These are phyloP conservation scores for Dicycla oo DNA, from an alignment of 2,888 invertebrate genomes.

Conservation along the genomic window DNA sequence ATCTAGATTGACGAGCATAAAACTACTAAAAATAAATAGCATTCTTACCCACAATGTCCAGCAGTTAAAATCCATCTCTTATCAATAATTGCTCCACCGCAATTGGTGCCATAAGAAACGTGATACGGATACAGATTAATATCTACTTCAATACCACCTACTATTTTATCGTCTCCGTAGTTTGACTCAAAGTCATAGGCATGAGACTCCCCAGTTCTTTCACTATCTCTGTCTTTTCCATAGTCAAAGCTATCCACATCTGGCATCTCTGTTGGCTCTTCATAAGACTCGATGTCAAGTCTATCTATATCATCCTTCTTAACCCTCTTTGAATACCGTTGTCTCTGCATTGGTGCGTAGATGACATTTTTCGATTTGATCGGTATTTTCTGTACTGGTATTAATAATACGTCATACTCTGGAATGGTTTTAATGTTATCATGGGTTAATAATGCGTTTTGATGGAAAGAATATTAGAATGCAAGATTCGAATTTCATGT, in stretches of 20 bases:
- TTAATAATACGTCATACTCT: slow-evolving; percentile 81
- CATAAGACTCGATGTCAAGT: slow-evolving; percentile 80
- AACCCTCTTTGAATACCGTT: slow-evolving; percentile 36
- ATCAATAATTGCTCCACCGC: slow-evolving; percentile 86
- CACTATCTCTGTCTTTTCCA: slow-evolving; percentile 62
- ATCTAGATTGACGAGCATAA: not conserved
- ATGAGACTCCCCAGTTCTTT: slow-evolving; percentile 45
- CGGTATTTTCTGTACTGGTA: slow-evolving; percentile 72
- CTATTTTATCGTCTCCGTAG: slow-evolving; percentile 82
- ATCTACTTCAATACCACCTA: slow-evolving; percentile 83
- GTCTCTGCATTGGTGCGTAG: slow-evolving; percentile 42
- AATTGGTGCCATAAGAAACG: slow-evolving; percentile 84
- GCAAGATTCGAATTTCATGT: not conserved
- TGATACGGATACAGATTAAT: slow-evolving; percentile 87
- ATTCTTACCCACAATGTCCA: slow-evolving; percentile 87
- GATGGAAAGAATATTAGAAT: too few species aligned
- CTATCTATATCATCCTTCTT: slow-evolving; percentile 58
- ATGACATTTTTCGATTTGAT: slow-evolving; percentile 54
- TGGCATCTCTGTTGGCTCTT: slow-evolving; percentile 77
- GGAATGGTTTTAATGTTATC: slow-evolving; percentile 55
- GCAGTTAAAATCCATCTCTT: slow-evolving; percentile 84
- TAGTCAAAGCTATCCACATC: slow-evolving; percentile 81
- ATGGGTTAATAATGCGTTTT: not conserved
- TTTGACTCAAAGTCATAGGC: slow-evolving; percentile 56
- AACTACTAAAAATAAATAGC: not conserved